phyloP scores from a whole-genome alignment of 2,113 vertebrate species.

The Amblyopsis rosae region DNA sequence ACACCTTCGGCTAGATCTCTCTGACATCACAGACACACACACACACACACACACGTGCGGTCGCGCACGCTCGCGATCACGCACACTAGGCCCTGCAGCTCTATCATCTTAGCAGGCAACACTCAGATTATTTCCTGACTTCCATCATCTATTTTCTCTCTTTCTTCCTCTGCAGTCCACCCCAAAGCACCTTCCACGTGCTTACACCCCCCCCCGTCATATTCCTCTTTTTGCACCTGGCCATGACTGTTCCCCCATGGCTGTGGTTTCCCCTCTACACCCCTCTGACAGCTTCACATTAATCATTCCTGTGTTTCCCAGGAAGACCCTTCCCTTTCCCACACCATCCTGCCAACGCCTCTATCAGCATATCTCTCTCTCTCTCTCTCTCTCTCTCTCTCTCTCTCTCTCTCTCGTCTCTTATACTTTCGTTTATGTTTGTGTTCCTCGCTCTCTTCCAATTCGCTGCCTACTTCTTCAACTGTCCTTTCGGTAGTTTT shows the following conservation, averaged over 20 bases:
- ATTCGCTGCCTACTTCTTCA: conserved; percentile 2
- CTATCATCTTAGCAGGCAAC: conserved; percentile 1
- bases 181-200: neutral
- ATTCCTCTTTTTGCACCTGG: conserved; percentile 62
- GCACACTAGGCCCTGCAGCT: neutral
- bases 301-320: conserved; percentile 68
- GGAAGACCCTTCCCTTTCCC: conserved; percentile 45
- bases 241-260: conserved; percentile 58
- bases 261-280: conserved; percentile 70
- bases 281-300: conserved; percentile 72
- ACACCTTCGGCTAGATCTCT: neutral
- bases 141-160: conserved; percentile 6
- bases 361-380: conserved; percentile 20
- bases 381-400: conserved; percentile 19
- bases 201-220: conserved; percentile 24
- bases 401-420: conserved; percentile 3
- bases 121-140: conserved; percentile 4
- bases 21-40: conserved; percentile 1
- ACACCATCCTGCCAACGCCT: conserved; percentile 15
- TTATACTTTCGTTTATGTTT: conserved; percentile 7
- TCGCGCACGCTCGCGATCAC: conserved; percentile 34
- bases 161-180: conserved; percentile 4
- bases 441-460: conserved; percentile 15
- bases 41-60: neutral
- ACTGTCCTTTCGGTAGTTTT: conserved; percentile 28